A percentile compares a stretch with the other conserved stretches of the same genome.
Evolutionary conservation across 2,888 invertebrate genomes (phyloP).

Genomic region (Agapetus fuscipes): DNA sequence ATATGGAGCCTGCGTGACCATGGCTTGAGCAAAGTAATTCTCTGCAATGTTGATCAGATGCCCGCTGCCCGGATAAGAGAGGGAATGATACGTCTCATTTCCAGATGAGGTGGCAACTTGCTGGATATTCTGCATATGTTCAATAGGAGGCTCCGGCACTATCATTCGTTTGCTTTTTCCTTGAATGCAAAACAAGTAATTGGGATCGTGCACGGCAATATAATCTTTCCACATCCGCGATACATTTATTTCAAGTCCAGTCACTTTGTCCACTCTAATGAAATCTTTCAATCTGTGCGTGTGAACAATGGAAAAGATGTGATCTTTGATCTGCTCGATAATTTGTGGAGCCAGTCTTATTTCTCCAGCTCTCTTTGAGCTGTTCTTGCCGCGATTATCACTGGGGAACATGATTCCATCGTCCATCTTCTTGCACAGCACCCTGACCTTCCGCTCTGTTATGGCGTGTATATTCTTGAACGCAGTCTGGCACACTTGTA

Average conservation of each 20-base stretch:
- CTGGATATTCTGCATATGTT: conserved; percentile 9
- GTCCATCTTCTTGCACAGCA: conserved; percentile 48
- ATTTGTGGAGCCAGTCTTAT: conserved; percentile 41
- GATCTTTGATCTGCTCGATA: conserved; percentile 45
- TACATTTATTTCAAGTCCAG: conserved; percentile 46
- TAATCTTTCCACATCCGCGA: conserved; percentile 51
- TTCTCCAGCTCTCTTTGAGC: conserved; percentile 42
- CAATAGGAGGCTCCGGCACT: conserved; percentile 1
- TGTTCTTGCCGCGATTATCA: conserved; percentile 47
- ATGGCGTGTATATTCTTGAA: conserved; percentile 50
- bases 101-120: conserved; percentile 19
- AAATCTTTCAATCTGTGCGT: conserved; percentile 44
- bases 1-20: conserved; percentile 15
- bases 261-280: conserved; percentile 44
- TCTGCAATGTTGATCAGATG: conserved; percentile 43
- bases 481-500: conserved; percentile 48
- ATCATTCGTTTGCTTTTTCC: conserved; percentile 34
- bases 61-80: conserved; percentile 39
- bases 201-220: conserved; percentile 45
- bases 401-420: conserved; percentile 49
- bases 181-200: conserved; percentile 41
- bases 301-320: conserved; percentile 44
- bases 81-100: conserved; percentile 21
- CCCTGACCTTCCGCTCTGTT: conserved; percentile 46
- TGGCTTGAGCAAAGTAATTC: conserved; percentile 36